A percentile compares a stretch with the other conserved stretches of the same genome.
Conservation (phyloP, 2,113 vertebrate species). For the Percopsis transmontana region DNA sequence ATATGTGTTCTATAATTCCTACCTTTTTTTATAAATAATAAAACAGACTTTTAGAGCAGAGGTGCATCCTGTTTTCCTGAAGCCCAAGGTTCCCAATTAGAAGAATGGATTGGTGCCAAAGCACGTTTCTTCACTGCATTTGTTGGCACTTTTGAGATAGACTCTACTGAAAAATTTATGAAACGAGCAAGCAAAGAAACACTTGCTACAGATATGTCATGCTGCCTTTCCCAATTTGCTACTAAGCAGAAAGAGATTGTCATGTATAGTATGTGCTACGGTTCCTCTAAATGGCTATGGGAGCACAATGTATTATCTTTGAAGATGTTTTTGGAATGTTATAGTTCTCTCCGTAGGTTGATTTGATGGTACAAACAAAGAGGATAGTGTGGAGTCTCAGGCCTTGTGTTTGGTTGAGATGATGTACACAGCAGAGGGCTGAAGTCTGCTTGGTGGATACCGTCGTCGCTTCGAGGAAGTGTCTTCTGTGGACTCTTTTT, state of each 20-base stretch:
- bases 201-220: slow-evolving; percentile 72
- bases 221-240: slow-evolving; percentile 73
- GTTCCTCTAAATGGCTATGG: slow-evolving; percentile 60
- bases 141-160: slow-evolving; percentile 77
- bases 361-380: slow-evolving; percentile 48
- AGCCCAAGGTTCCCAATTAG: slow-evolving; percentile 78
- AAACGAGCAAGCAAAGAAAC: slow-evolving; percentile 74
- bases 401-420: slow-evolving; percentile 14
- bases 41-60: slow-evolving; percentile 75
- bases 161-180: slow-evolving; percentile 81
- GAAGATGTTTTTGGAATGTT: slow-evolving; percentile 61
- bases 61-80: slow-evolving; percentile 72
- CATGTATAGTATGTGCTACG: slow-evolving; percentile 52
- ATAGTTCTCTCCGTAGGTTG: slow-evolving; percentile 58
- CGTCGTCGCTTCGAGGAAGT: too few species aligned
- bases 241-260: slow-evolving; percentile 66
- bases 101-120: slow-evolving; percentile 76
- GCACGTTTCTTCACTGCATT: slow-evolving; percentile 75
- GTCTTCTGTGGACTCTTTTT: too few species aligned
- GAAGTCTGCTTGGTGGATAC: too few species aligned
- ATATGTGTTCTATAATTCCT: slow-evolving; percentile 71
- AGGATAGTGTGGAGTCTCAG: slow-evolving; percentile 24
- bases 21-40: slow-evolving; percentile 70
- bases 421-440: too few species aligned
- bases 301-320: slow-evolving; percentile 62